Conservation (phyloP, 2,797 vertebrate species). For the Thamnophis elegans region DNA sequence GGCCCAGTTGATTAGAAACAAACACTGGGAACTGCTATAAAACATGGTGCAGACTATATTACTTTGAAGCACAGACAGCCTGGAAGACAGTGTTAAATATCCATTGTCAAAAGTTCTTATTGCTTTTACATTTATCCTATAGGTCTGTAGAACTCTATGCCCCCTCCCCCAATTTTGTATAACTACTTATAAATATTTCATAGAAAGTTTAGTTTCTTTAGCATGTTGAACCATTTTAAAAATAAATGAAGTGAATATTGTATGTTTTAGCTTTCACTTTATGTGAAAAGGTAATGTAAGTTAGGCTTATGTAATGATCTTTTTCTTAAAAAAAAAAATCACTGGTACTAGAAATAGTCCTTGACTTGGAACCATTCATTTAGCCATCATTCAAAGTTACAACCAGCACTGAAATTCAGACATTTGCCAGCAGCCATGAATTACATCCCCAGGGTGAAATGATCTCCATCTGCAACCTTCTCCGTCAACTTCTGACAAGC, state of each 20-base stretch:
- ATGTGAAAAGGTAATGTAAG: neutral
- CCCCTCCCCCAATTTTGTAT: neutral
- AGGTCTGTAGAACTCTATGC: neutral
- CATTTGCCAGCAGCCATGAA: neutral
- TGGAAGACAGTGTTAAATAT: neutral
- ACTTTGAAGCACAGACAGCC: neutral
- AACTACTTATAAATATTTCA: neutral
- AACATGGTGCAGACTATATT: neutral
- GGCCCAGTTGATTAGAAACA: neutral
- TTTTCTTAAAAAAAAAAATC: neutral
- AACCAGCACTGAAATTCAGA: neutral
- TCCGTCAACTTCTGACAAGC: neutral
- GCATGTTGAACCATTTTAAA: neutral
- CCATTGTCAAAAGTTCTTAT: neutral
- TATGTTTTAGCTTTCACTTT: neutral
- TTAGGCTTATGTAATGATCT: neutral
- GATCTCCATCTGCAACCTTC: neutral
- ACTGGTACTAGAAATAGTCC: neutral
- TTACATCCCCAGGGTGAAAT: neutral
- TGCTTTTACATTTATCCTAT: neutral
- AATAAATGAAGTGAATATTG: neutral
- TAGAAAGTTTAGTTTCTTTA: neutral
- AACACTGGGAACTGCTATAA: neutral
- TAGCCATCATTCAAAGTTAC: neutral
- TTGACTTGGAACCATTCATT: neutral